Conservation (phyloP, 1,140 invertebrate genomes). For the Cydia splendana region DNA sequence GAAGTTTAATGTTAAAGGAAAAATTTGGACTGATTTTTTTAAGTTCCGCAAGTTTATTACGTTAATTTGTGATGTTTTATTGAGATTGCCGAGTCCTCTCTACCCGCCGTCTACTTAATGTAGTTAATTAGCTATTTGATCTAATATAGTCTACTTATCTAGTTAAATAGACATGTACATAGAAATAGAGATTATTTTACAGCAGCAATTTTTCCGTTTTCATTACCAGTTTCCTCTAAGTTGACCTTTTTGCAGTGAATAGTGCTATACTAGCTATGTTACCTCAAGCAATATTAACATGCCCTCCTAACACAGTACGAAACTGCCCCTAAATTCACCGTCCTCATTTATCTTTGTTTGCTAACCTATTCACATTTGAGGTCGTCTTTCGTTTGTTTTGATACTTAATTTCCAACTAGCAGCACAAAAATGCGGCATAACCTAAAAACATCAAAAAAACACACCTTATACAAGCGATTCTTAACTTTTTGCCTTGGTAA, state of each 20-base stretch:
- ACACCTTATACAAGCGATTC: not conserved
- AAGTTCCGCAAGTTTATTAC: no score
- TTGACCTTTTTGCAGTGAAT: no score
- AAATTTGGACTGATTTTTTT: no score
- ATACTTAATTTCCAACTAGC: conserved; percentile 2
- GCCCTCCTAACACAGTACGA: not conserved
- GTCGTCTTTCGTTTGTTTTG: conserved; percentile 16
- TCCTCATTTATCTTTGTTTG: conserved; percentile 24
- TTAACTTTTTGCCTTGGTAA: not conserved
- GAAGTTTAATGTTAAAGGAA: no score
- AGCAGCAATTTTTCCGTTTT: no score
- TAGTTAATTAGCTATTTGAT: no score
- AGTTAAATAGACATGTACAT: no score
- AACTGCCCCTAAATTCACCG: not conserved
- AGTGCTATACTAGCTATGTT: not conserved
- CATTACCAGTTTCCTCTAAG: no score
- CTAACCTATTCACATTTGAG: conserved; percentile 12
- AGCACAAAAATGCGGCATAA: conserved; percentile 6
- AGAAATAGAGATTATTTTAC: no score
- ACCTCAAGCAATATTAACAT: not conserved
- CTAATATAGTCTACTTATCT: no score
- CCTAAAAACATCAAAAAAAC: not conserved
- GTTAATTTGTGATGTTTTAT: not conserved
- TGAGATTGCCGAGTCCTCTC: no score
- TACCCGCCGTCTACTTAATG: no score